Percentiles rank a stretch among this genome's conserved stretches.
phyloP scores from a whole-genome alignment of 2,113 vertebrate species.

The Chloebia gouldiae region DNA sequence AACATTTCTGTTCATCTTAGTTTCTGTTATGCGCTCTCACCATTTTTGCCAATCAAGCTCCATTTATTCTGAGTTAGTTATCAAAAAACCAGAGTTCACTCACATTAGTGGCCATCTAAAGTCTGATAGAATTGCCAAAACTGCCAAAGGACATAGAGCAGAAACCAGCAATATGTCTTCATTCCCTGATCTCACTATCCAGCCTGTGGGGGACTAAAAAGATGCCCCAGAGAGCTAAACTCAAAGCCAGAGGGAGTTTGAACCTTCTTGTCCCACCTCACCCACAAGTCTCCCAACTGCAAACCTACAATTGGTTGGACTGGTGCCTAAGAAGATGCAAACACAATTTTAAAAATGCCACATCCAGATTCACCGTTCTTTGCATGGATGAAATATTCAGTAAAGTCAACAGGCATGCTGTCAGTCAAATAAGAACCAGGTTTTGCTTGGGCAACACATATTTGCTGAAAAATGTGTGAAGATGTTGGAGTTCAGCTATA shows the following conservation, averaged over 20 bases:
- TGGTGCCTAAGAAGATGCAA: background rate
- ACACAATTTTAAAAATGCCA: background rate
- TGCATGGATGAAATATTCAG: background rate
- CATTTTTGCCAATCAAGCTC: background rate
- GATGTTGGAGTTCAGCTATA: background rate
- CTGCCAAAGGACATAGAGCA: background rate
- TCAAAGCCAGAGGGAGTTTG: background rate
- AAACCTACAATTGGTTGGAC: background rate
- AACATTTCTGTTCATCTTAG: background rate
- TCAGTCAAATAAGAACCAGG: background rate
- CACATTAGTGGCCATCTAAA: background rate
- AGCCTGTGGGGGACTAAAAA: background rate
- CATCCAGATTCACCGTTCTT: background rate
- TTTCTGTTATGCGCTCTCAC: background rate
- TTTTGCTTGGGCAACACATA: background rate
- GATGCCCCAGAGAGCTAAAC: background rate
- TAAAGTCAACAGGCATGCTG: background rate
- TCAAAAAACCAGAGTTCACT: background rate
- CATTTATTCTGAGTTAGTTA: background rate
- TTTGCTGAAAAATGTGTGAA: background rate
- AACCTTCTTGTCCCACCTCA: background rate
- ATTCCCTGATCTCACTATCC: background rate
- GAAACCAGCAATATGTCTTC: background rate
- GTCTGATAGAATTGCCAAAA: background rate
- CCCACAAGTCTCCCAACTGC: background rate